Percentiles rank a stretch among this genome's conserved stretches.
These are phyloP conservation scores for Augochlora pura DNA, from an alignment of 1,140 invertebrate genomes.

Conservation along the genomic window DNA sequence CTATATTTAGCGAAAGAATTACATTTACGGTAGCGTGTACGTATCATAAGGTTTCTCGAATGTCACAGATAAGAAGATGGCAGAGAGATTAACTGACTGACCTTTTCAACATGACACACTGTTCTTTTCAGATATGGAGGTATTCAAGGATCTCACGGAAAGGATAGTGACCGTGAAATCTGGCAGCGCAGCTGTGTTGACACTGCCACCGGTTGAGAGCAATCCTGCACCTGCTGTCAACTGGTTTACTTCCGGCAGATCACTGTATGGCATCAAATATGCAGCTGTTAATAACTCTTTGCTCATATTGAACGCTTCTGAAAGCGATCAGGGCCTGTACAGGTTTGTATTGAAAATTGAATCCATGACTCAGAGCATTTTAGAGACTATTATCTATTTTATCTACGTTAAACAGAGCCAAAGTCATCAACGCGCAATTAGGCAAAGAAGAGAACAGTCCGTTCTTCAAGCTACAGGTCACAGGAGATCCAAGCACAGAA, in stretches of 20 bases:
- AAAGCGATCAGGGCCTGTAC: constrained; percentile 87
- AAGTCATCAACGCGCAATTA: constrained; percentile 92
- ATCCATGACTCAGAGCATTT: neutral
- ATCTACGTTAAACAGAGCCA: constrained; percentile 82
- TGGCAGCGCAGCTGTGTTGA: constrained; percentile 90
- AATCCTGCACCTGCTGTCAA: constrained; percentile 90
- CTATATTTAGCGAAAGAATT: constrained; percentile 93
- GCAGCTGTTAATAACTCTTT: constrained; percentile 85
- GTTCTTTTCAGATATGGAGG: constrained; percentile 87
- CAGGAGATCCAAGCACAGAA: constrained; percentile 85
- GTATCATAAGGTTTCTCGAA: neutral
- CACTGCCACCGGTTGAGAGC: constrained; percentile 90
- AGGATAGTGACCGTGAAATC: constrained; percentile 85
- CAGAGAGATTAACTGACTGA: neutral
- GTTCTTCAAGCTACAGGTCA: constrained; percentile 88
- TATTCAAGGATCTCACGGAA: constrained; percentile 87
- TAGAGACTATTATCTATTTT: neutral
- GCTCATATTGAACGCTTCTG: constrained; percentile 88
- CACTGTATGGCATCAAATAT: constrained; percentile 90
- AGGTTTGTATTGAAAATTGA: constrained; percentile 77
- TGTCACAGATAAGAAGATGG: too few species aligned
- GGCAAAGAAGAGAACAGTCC: constrained; percentile 93
- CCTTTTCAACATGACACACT: neutral
- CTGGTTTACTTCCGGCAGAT: constrained; percentile 89
- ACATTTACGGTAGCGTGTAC: constrained; percentile 93